phyloP scores from a whole-genome alignment of 2,888 invertebrate species.

The Apomyelois bistriatella region DNA sequence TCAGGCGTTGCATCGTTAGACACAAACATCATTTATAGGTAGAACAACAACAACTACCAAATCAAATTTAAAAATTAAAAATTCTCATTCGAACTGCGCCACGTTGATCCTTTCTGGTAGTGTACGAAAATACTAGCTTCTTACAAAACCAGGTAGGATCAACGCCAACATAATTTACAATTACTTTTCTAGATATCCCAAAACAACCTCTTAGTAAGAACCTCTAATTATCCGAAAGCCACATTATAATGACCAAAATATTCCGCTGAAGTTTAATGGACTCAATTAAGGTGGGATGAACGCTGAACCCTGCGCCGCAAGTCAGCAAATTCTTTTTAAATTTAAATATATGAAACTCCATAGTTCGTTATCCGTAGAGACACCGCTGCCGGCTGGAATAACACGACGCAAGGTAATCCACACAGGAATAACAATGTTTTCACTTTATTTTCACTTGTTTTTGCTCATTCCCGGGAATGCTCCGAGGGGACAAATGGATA shows the following conservation, averaged over 20 bases:
- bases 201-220: constrained; percentile 3
- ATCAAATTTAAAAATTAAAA: too few species aligned
- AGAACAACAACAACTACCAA: too few species aligned
- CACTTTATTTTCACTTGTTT: constrained; percentile 71
- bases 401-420: constrained; percentile 60
- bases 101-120: too few species aligned
- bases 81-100: too few species aligned
- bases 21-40: too few species aligned
- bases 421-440: constrained; percentile 70
- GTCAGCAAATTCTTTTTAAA: constrained; percentile 47
- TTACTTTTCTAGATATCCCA: constrained; percentile 4
- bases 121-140: too few species aligned
- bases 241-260: constrained; percentile 5
- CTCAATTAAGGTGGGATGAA: constrained; percentile 41
- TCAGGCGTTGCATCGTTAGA: too few species aligned
- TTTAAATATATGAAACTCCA: constrained; percentile 44
- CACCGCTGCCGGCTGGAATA: constrained; percentile 44
- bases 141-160: too few species aligned
- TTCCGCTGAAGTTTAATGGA: constrained; percentile 42
- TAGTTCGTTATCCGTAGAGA: constrained; percentile 49
- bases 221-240: constrained; percentile 4
- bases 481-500: constrained; percentile 56
- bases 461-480: constrained; percentile 61
- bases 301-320: constrained; percentile 33
- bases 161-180: too few species aligned